Base-by-base conservation (phyloP, 30 jellyfish, hydroid and myxozoan genomes). In the Mastigias papua region DNA sequence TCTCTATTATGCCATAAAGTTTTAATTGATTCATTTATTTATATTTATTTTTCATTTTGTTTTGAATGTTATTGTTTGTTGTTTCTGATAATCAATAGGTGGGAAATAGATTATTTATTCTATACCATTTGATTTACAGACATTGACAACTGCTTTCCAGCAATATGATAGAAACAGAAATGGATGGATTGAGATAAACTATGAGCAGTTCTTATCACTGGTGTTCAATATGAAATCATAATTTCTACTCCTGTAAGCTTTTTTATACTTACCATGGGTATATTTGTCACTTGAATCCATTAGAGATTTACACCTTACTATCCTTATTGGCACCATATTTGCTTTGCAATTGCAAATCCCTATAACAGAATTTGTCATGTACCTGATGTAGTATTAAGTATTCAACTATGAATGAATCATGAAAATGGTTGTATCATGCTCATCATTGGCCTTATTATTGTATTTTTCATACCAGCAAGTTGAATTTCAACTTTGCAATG, bases 131-230 rank as follows among this genome's bases (percentile, higher is more conserved):
- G 1, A 16, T 19, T 25, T 37, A 4, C 78, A 90, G 97, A 90
- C 87, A 70, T 46, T 90, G 57, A 90, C 97, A 49, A 30, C 71
- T n/a, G 80, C 93, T 26, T 90, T 90, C 69, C 86, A 49, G 81
- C 94, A 76, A 35, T 74, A 90, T 60, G 97, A 90, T 48, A 54
- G 78, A 27, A 42, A 90, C 58, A 69, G 91, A 30, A 75, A 28
- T 71, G 97, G 97, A n/a, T 81, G 94, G 93, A 63, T 90, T 30
- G 73, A 67, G 69, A 19, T 90, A 48, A 75, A 60, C 27, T 90
- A 82, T 35, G 97, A 90, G 90, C 94, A 90, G 60, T 90, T 90
- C 42, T 91, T 90, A 16, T 76, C 84, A 2, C 25, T 73, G 33
- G 91, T 87, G 37, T 90, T 90, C 51, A 76, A 57, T 69, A 34